phyloP scores from a whole-genome alignment of 2,113 vertebrate species.

The Terrapene triunguis region DNA sequence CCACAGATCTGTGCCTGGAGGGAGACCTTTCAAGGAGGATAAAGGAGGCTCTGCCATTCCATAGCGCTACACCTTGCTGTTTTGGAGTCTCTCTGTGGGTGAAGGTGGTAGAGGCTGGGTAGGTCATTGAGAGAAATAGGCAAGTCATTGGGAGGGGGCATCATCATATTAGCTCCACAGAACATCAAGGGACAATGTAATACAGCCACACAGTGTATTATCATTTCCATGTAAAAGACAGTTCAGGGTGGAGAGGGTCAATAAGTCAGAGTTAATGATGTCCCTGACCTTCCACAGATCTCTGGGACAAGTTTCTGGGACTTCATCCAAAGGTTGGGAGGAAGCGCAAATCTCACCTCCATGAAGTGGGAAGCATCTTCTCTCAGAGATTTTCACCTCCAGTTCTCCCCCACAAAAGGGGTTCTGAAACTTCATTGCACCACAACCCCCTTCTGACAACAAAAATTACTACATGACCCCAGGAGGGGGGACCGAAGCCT shows the following conservation, averaged over 20 bases:
- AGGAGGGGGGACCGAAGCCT: too few species aligned
- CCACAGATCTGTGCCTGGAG: not conserved
- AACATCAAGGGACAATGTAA: not conserved
- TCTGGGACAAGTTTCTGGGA: too few species aligned
- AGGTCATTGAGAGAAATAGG: not conserved
- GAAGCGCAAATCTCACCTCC: too few species aligned
- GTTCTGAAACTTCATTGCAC: too few species aligned
- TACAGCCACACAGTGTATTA: fast-evolving
- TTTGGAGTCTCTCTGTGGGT: not conserved
- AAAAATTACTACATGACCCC: too few species aligned
- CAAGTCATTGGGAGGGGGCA: not conserved
- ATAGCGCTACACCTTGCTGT: not conserved
- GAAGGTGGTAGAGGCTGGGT: not conserved
- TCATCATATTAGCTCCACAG: not conserved
- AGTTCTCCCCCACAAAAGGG: not conserved
- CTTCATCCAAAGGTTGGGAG: too few species aligned
- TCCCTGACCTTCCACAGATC: not conserved
- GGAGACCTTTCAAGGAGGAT: not conserved
- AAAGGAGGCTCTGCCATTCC: not conserved
- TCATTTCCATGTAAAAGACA: not conserved
- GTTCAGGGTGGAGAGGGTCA: not conserved
- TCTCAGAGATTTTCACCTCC: too few species aligned
- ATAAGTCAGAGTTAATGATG: fast-evolving
- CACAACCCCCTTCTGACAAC: too few species aligned
- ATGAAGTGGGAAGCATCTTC: too few species aligned